Conservation (phyloP, 2,888 invertebrate genomes). For the Acanthosoma haemorrhoidale region DNA sequence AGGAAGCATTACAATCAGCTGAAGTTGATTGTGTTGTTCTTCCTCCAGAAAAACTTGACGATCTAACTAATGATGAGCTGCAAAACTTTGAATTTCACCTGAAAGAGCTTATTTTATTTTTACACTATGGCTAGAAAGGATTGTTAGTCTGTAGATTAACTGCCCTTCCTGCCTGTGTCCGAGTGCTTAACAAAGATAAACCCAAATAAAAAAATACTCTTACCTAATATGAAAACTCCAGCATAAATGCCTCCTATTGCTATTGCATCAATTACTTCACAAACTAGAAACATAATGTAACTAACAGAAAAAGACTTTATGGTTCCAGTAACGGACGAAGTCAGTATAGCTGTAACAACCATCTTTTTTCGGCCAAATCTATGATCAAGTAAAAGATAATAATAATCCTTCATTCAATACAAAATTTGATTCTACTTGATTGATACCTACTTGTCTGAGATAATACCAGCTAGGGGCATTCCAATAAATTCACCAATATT, state of each 20-base stretch:
- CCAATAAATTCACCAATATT: constrained; percentile 60
- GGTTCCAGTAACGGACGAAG: constrained; percentile 62
- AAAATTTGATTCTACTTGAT: neutral
- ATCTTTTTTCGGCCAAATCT: constrained; percentile 60
- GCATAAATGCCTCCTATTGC: constrained; percentile 65
- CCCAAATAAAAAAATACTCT: constrained; percentile 38
- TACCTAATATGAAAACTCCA: constrained; percentile 67
- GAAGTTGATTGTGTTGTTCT: too few relatives aligned
- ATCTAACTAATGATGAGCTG: too few relatives aligned
- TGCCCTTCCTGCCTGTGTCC: too few relatives aligned
- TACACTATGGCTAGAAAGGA: too few relatives aligned
- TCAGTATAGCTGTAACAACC: constrained; percentile 53
- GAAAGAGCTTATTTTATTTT: too few relatives aligned
- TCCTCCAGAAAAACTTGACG: too few relatives aligned
- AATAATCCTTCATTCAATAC: neutral
- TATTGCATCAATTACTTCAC: constrained; percentile 59
- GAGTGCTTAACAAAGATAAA: neutral
- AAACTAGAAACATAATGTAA: constrained; percentile 62
- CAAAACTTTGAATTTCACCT: too few relatives aligned
- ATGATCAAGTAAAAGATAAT: constrained; percentile 21
- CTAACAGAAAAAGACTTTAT: constrained; percentile 62
- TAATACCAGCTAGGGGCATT: constrained; percentile 54
- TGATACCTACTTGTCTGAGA: constrained; percentile 54
- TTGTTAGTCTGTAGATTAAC: too few relatives aligned
- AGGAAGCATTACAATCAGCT: too few relatives aligned